A percentile compares a stretch with the other conserved stretches of the same genome.
Conservation (phyloP, 2,113 vertebrate species). For the Cygnus atratus region DNA sequence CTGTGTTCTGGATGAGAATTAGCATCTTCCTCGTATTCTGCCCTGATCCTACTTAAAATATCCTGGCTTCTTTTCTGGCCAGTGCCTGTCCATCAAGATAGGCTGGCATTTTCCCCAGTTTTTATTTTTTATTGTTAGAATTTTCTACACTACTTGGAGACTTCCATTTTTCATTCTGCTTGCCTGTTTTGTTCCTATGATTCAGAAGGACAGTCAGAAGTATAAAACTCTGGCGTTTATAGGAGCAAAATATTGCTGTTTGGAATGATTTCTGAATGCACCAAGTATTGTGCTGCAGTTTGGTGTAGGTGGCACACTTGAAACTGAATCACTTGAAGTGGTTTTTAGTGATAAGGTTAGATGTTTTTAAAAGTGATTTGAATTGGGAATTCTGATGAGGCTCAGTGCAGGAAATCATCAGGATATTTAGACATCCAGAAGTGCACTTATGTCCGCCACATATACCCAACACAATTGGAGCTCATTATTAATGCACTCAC, state of each 20-base stretch:
- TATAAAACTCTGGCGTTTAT: background rate
- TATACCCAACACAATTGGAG: background rate
- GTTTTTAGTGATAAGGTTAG: background rate
- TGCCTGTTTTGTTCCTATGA: background rate
- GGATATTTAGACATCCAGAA: constrained; percentile 11
- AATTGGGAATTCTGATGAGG: background rate
- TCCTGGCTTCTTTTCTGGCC: background rate
- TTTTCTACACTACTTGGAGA: background rate
- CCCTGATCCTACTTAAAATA: background rate
- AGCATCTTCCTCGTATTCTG: background rate
- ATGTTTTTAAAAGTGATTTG: background rate
- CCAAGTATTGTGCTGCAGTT: background rate
- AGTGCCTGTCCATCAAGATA: background rate
- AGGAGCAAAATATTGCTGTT: background rate
- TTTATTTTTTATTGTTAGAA: background rate
- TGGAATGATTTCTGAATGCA: background rate
- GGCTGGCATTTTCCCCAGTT: background rate
- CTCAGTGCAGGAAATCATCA: background rate
- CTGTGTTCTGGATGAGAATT: background rate
- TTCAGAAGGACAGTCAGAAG: background rate
- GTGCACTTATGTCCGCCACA: background rate
- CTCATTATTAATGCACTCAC: constrained; percentile 32
- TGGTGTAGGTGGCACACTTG: background rate
- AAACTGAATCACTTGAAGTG: background rate
- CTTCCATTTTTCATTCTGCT: background rate